A percentile compares a stretch with the other conserved stretches of the same genome.
Conservation (phyloP, 1,140 invertebrate genomes). For the Argopecten irradians region DNA sequence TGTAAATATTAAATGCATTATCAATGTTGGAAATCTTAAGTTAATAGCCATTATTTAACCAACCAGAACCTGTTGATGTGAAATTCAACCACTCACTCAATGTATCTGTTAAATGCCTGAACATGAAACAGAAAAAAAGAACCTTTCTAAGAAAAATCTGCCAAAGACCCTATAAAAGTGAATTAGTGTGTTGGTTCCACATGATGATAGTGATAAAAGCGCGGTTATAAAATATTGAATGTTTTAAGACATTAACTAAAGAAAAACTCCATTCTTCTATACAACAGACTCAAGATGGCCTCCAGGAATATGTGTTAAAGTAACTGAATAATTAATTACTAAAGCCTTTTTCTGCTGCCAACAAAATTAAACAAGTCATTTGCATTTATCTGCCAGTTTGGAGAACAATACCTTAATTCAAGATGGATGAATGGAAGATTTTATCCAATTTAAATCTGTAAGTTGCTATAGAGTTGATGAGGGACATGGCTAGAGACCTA, state of each 20-base stretch:
- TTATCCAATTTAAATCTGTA: conserved; percentile 6
- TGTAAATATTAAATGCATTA: background rate
- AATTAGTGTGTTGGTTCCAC: background rate
- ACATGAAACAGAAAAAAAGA: background rate
- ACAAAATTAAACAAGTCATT: background rate
- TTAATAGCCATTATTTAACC: background rate
- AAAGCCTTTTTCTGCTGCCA: background rate
- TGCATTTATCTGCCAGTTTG: background rate
- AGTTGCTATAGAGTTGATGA: background rate
- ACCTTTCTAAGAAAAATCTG: background rate
- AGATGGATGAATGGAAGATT: background rate
- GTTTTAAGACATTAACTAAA: conserved; percentile 8
- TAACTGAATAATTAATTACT: conserved; percentile 11
- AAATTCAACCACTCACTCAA: background rate
- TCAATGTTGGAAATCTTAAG: background rate
- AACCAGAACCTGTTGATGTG: background rate
- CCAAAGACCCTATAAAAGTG: background rate
- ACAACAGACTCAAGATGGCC: background rate
- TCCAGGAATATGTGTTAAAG: background rate
- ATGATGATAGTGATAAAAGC: too few species aligned
- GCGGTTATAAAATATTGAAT: background rate
- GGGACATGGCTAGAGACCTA: background rate
- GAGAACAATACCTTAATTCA: background rate
- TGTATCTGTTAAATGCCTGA: background rate
- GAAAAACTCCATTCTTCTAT: background rate